phyloP scores from a whole-genome alignment of 2,113 vertebrate species.

The Ailuropoda melanoleuca region DNA sequence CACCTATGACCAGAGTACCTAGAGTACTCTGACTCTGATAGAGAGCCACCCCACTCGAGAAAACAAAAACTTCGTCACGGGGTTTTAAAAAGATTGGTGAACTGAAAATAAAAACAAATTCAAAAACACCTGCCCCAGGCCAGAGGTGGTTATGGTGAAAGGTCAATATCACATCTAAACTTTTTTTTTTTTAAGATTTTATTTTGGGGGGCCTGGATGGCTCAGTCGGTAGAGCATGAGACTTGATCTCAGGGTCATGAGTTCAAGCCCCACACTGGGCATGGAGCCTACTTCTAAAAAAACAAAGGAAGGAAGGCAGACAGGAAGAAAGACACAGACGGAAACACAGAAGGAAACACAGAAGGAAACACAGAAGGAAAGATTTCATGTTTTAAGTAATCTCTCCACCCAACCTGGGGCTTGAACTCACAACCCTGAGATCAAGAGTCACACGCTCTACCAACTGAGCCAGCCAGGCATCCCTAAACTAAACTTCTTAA shows the following conservation, averaged over 20 bases:
- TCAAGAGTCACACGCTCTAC: neutral
- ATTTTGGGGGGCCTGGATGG: neutral
- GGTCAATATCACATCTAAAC: neutral
- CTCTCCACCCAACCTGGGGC: neutral
- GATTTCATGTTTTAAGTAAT: neutral
- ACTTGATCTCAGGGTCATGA: neutral
- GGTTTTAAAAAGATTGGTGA: neutral
- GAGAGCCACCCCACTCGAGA: neutral
- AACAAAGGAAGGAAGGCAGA: neutral
- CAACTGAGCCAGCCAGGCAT: neutral
- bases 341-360: too few species aligned
- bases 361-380: neutral
- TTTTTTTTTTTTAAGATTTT: too few species aligned
- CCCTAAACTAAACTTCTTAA: neutral
- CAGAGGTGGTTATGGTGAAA: neutral
- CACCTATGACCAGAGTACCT: neutral
- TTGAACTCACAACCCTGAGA: neutral
- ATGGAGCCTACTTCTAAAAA: neutral
- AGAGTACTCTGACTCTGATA: neutral
- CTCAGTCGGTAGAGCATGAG: neutral
- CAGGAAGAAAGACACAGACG: too few species aligned
- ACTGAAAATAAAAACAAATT: conserved; percentile 5
- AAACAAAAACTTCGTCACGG: neutral
- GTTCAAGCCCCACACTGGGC: neutral
- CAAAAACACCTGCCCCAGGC: neutral